Conservation (phyloP, 2,888 invertebrate species). For the Leucophora obtusa region DNA sequence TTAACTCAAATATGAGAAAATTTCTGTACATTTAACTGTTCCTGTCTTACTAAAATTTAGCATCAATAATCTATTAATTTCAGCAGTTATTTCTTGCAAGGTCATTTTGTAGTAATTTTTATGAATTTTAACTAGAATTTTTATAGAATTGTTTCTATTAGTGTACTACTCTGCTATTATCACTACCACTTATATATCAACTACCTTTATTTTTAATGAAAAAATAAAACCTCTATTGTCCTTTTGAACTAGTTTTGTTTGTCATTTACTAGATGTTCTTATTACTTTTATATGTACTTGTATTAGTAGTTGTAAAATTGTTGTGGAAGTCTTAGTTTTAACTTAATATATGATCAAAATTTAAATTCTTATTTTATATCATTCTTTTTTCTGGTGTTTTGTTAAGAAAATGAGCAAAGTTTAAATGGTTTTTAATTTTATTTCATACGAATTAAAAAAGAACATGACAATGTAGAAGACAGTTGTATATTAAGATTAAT, state of each 20-base stretch:
- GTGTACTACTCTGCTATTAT: background rate
- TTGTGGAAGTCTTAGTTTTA: background rate
- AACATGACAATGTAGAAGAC: too few species aligned
- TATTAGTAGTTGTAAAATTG: background rate
- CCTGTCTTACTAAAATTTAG: too few species aligned
- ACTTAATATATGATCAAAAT: background rate
- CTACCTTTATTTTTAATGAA: background rate
- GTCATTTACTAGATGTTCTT: constrained; percentile 23
- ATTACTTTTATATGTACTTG: background rate
- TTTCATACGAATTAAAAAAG: background rate
- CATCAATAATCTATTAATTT: too few species aligned
- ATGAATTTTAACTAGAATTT: too few species aligned
- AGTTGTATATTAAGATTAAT: too few species aligned
- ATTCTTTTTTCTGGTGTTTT: background rate
- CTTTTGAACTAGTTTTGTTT: constrained; percentile 42
- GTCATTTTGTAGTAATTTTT: too few species aligned
- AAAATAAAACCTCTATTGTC: constrained; percentile 18
- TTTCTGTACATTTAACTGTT: too few species aligned
- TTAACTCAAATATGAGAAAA: too few species aligned
- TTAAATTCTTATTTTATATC: background rate
- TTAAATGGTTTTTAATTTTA: constrained; percentile 72
- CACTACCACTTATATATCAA: constrained; percentile 8
- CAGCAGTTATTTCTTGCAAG: too few species aligned
- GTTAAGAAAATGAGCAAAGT: constrained; percentile 71
- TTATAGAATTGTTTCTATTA: too few species aligned